Evolutionary conservation across 92 coral and sea anemone species (phyloP).

Genomic region (Parazoanthus swiftii): DNA sequence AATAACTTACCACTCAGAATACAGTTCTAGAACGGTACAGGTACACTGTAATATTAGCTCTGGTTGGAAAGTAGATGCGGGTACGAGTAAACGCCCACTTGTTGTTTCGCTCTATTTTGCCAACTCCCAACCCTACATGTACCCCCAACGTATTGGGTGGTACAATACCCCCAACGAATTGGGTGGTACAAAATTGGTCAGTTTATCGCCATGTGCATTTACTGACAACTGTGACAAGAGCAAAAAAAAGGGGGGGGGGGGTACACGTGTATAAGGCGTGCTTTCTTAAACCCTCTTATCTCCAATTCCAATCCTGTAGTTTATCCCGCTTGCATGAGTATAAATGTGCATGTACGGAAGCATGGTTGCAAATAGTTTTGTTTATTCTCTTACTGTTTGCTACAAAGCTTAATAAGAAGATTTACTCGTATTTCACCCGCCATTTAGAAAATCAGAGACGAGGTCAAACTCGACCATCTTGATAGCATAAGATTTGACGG

Average conservation of each 20-base stretch:
- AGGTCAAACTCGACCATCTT: conserved; percentile 89
- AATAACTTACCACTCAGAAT: too few species aligned
- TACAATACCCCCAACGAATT: too few species aligned
- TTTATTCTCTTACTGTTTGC: background rate
- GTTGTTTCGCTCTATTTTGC: too few species aligned
- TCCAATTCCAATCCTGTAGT: background rate
- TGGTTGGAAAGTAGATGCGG: too few species aligned
- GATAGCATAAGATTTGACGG: conserved; percentile 52
- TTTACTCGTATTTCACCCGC: conserved; percentile 35
- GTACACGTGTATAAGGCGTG: background rate
- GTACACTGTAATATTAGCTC: too few species aligned
- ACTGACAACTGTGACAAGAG: background rate
- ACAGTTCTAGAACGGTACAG: too few species aligned
- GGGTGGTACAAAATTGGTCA: too few species aligned
- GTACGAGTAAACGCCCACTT: too few species aligned
- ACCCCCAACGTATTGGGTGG: too few species aligned
- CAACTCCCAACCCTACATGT: too few species aligned
- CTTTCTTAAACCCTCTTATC: background rate
- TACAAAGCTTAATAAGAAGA: background rate
- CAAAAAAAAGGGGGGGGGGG: too few species aligned
- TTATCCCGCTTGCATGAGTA: background rate
- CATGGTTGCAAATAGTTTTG: too few species aligned
- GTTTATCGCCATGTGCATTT: background rate
- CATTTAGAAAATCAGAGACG: conserved; percentile 69
- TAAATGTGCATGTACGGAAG: background rate